phyloP scores from a whole-genome alignment of 2,888 invertebrate species.

The Polia nebulosa region DNA sequence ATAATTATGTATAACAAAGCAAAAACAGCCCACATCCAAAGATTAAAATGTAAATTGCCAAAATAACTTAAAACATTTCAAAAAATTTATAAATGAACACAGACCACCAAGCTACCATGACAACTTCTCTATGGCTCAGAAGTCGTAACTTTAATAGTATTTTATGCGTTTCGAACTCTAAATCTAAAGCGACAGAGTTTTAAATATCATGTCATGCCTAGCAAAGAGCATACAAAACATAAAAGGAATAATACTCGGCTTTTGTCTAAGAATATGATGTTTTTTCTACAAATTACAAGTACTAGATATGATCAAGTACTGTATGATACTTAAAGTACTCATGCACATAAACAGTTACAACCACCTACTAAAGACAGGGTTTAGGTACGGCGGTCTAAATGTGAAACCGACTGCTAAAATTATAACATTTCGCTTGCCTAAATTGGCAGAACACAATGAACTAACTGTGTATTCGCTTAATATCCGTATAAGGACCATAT shows the following conservation, averaged over 20 bases:
- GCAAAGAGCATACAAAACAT: conserved; percentile 39
- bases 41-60: conserved; percentile 2
- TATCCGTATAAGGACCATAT: too few species aligned
- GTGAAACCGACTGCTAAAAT: neutral
- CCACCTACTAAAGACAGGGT: conserved; percentile 50
- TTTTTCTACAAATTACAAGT: conserved; percentile 34
- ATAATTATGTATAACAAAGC: conserved; percentile 26
- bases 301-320: conserved; percentile 14
- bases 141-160: neutral
- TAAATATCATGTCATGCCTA: conserved; percentile 44
- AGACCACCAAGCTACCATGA: conserved; percentile 36
- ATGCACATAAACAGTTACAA: conserved; percentile 59
- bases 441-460: too few species aligned
- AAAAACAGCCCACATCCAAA: conserved; percentile 29
- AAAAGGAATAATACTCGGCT: conserved; percentile 8
- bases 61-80: neutral
- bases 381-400: neutral
- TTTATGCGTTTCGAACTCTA: conserved; percentile 19
- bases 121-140: neutral
- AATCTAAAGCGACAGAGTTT: conserved; percentile 23
- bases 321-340: conserved; percentile 51
- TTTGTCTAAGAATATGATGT: conserved; percentile 8
- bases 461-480: too few species aligned
- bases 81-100: conserved; percentile 19
- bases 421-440: too few species aligned